A percentile compares a stretch with the other conserved stretches of the same genome.
Evolutionary conservation across 2,888 invertebrate species (phyloP).

Genomic region (Tryphoninae sp.): DNA sequence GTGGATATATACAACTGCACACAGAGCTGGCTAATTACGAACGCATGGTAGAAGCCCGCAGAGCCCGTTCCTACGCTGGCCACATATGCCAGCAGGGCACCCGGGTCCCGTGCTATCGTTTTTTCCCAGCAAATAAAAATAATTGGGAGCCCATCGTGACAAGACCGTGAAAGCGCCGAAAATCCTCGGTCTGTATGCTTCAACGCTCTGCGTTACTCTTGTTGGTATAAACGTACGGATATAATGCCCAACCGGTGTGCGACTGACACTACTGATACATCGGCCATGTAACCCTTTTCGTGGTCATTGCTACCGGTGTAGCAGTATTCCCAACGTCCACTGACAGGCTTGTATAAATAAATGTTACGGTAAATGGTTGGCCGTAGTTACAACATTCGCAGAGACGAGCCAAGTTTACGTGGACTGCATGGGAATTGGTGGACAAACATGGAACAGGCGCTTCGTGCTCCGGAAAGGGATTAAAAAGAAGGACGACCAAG

Average conservation of each 20-base stretch:
- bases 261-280: conserved; percentile 18
- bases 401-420: conserved; percentile 43
- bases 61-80: conserved; percentile 12
- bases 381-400: conserved; percentile 54
- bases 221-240: neutral
- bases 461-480: conserved; percentile 12
- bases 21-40: conserved; percentile 48
- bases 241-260: conserved; percentile 9
- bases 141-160: conserved; percentile 50
- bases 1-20: conserved; percentile 16
- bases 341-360: conserved; percentile 61
- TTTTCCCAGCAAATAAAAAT: conserved; percentile 49
- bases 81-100: conserved; percentile 2
- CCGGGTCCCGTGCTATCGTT: conserved; percentile 27
- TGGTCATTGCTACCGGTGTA: conserved; percentile 40
- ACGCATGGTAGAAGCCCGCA: conserved; percentile 32
- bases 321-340: conserved; percentile 40
- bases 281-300: conserved; percentile 20
- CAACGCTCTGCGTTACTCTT: neutral
- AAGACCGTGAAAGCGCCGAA: conserved; percentile 43
- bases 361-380: conserved; percentile 57
- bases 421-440: conserved; percentile 17
- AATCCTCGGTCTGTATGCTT: conserved; percentile 2
- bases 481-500: conserved; percentile 1
- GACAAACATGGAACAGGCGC: conserved; percentile 22